These are phyloP conservation scores for Stercorarius parasiticus DNA, from an alignment of 2,113 vertebrate genomes.

Conservation along the genomic window DNA sequence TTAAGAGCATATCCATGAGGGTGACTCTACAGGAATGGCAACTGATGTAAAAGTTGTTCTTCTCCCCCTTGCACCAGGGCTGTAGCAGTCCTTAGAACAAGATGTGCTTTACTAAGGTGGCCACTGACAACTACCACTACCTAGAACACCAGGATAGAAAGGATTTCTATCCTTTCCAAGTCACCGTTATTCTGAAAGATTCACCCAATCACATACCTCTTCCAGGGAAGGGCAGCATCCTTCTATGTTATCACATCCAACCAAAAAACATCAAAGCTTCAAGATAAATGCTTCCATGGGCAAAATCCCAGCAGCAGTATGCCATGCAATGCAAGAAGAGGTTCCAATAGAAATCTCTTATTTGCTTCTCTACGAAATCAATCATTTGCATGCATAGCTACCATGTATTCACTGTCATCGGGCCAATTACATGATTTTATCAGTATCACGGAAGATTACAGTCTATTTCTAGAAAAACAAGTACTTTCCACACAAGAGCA, in stretches of 20 bases:
- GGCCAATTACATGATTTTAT: background rate
- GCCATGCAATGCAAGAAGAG: background rate
- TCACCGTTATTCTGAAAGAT: background rate
- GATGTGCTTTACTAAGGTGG: background rate
- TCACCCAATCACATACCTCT: background rate
- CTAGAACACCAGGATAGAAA: background rate
- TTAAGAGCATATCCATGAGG: background rate
- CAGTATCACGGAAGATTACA: background rate
- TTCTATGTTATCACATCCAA: background rate
- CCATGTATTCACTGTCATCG: background rate
- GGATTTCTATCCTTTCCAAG: background rate
- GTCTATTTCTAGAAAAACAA: background rate
- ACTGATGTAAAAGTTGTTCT: background rate
- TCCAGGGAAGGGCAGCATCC: background rate
- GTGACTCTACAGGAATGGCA: background rate
- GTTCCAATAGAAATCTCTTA: background rate
- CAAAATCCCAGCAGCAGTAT: background rate
- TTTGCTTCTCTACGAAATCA: background rate
- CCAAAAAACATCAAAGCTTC: background rate
- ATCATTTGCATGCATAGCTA: background rate
- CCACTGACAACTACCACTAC: accelerated
- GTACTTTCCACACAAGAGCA: background rate
- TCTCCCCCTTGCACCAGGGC: background rate
- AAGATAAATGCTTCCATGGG: background rate
- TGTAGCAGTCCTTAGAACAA: background rate